Conservation (phyloP, 2,888 invertebrate genomes). For the Drosophila antonietae region DNA sequence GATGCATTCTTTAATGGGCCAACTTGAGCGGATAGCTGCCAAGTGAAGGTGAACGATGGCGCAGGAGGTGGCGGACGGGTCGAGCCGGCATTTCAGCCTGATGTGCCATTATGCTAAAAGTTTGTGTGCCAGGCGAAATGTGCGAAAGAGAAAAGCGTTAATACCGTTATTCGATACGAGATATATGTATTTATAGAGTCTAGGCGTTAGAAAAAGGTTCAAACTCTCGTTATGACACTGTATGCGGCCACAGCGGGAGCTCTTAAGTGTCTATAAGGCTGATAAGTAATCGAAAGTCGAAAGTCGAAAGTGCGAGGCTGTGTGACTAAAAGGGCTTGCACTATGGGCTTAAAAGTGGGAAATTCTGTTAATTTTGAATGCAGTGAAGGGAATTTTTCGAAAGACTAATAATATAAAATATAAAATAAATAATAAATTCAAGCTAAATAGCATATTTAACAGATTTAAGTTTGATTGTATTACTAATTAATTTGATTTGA, state of each 20-base stretch:
- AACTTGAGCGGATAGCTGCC: constrained; percentile 35
- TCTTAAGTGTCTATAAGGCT: neutral
- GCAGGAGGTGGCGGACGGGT: neutral
- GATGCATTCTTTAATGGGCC: constrained; percentile 61
- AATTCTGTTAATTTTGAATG: neutral
- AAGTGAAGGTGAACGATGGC: neutral
- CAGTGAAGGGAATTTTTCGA: neutral
- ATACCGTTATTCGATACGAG: constrained; percentile 52
- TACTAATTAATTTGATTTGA: too few species aligned
- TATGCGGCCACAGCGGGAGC: constrained; percentile 11
- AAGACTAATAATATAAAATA: too few species aligned
- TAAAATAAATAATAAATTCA: neutral
- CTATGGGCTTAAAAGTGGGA: neutral
- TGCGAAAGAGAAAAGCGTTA: constrained; percentile 32
- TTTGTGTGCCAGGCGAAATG: constrained; percentile 53
- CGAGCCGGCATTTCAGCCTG: constrained; percentile 12
- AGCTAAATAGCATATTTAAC: too few species aligned
- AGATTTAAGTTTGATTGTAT: too few species aligned
- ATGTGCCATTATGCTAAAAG: constrained; percentile 66
- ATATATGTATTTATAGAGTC: constrained; percentile 15
- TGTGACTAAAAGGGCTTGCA: neutral
- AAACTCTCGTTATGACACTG: constrained; percentile 34
- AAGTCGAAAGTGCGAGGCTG: neutral
- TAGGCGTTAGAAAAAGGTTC: constrained; percentile 24
- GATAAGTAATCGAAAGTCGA: constrained; percentile 13